Evolutionary conservation across 2,888 invertebrate species (phyloP), one percentile per base, ranked within the genome.

Genomic region (Pherbina coryleti): DNA sequence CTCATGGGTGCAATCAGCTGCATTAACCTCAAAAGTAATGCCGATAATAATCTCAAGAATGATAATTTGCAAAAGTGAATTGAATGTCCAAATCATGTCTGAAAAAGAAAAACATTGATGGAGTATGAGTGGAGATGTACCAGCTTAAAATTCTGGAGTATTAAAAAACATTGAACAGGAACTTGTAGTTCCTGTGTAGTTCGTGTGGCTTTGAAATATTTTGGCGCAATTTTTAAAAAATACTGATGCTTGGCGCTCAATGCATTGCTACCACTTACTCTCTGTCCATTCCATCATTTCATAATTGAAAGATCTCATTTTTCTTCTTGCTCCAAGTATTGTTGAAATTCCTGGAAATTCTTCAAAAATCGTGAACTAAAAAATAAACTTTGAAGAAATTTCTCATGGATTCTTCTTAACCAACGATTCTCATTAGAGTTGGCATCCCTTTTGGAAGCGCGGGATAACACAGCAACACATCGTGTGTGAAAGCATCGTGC

Each of bases 301-400:
- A 51, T 28, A 5, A 31, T 51, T 74, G 4, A 28, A 74, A 64
- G 34, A 74, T 25, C 53, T 66, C 11, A n/a, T 25, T 51, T 64
- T 74, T 74, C 49, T 44, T 44, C 44, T 44, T 44, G 44, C 34
- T 51, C 64, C 14, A 74, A 74, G 49, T 74, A 74, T 74, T 74
- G 74, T 74, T 28, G 19, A 31, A 53, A 74, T 74, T 74, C 74
- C 53, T 74, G 74, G 74, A 74, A 74, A 66, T 28, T 28, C 5
- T 53, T 22, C 19, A 72, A 34, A 71, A 57, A 55, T 28, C 28
- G 60, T 31, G 28, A 62, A 44, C 73, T 73, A 44, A 37, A 73
- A 73, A 34, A 11, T 53, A 60, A 72, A 37, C 19, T 37, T 28
- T 51, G n/a, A 28, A 64, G 64, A n/a, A 51, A 31, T 8, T 74